Percentiles rank a stretch among this genome's conserved stretches.
Evolutionary conservation across 2,888 invertebrate species (phyloP).

Genomic region (Amiota mariae): DNA sequence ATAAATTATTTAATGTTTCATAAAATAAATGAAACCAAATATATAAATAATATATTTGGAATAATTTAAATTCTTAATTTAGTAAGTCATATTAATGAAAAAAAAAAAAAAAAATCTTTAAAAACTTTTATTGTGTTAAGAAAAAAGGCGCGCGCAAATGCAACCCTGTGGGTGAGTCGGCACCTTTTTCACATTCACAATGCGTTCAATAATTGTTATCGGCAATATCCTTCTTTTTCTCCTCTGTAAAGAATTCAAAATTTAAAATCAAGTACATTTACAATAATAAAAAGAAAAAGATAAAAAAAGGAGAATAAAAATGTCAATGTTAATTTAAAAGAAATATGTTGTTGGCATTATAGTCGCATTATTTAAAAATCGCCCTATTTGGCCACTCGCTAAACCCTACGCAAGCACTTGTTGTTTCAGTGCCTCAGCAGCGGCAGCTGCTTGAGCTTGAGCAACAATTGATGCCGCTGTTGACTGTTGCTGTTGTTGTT

Average conservation of each 20-base stretch:
- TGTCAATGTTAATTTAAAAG: constrained; percentile 53
- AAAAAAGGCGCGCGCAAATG: too few species aligned
- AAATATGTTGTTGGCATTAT: constrained; percentile 70
- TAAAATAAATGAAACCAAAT: background rate
- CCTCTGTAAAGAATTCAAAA: constrained; percentile 55
- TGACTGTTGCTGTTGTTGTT: constrained; percentile 51
- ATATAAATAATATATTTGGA: too few species aligned
- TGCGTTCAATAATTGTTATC: too few species aligned
- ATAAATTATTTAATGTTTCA: background rate
- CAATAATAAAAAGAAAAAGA: constrained; percentile 9
- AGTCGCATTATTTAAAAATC: constrained; percentile 70
- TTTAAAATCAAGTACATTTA: constrained; percentile 45
- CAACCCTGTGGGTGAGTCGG: too few species aligned
- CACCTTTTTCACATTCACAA: too few species aligned
- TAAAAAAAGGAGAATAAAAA: constrained; percentile 28
- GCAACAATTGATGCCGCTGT: constrained; percentile 42
- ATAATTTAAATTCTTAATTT: too few species aligned
- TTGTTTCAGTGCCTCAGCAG: constrained; percentile 56
- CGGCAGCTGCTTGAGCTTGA: constrained; percentile 54
- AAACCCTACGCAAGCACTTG: constrained; percentile 69
- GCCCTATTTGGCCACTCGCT: constrained; percentile 71
- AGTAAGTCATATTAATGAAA: too few species aligned
- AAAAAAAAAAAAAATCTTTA: constrained; percentile 7
- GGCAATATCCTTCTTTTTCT: too few species aligned
- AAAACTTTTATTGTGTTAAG: too few species aligned